A percentile compares a stretch with the other conserved stretches of the same genome.
Conservation (phyloP, 2,113 vertebrate species). For the Sclerurus mexicanus region DNA sequence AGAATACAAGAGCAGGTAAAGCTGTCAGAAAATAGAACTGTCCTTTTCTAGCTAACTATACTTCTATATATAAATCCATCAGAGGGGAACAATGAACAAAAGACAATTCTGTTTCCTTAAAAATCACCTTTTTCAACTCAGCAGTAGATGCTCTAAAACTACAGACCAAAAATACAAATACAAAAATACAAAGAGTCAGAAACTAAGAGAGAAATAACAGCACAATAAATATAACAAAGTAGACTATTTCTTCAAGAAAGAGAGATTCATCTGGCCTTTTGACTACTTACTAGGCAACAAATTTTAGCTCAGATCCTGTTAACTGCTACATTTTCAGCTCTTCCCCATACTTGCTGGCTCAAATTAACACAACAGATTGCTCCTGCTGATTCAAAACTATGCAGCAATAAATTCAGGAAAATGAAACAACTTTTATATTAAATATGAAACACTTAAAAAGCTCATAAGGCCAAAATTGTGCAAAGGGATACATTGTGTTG, state of each 20-base stretch:
- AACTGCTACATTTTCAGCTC: background rate
- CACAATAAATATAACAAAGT: background rate
- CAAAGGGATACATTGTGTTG: background rate
- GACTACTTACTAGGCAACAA: background rate
- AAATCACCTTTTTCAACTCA: background rate
- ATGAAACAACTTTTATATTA: background rate
- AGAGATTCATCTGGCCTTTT: background rate
- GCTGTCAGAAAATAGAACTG: background rate
- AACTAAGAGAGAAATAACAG: background rate
- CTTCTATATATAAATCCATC: conserved; percentile 19
- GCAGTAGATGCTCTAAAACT: background rate
- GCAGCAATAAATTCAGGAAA: background rate
- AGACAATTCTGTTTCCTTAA: background rate
- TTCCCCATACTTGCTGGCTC: background rate
- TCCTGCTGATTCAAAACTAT: background rate
- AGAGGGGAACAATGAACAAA: background rate
- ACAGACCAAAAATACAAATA: background rate
- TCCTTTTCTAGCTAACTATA: background rate
- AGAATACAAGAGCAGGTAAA: background rate
- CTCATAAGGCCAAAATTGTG: background rate
- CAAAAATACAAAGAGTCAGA: background rate
- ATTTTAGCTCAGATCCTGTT: background rate
- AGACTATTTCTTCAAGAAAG: background rate
- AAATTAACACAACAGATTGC: conserved; percentile 48
- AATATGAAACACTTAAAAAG: background rate